phyloP scores from a whole-genome alignment of 92 coral and sea anemone species.

The Umimayanthus chanpuru region DNA sequence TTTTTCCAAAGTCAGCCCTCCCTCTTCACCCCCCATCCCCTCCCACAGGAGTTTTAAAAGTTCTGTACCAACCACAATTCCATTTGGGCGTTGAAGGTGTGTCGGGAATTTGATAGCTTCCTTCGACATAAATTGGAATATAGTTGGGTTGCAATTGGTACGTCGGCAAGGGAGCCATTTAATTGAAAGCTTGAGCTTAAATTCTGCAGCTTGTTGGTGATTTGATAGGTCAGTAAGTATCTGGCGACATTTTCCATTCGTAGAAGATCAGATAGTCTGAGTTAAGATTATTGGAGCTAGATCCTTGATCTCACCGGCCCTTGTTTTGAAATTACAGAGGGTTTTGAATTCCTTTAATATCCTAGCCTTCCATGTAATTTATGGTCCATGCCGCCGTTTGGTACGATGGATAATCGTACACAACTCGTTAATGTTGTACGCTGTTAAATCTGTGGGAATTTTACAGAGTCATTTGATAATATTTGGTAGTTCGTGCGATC shows the following conservation, averaged over 20 bases:
- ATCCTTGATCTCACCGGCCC: no score
- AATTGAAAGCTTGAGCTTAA: background rate
- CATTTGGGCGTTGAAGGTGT: constrained; percentile 6
- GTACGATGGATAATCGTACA: background rate
- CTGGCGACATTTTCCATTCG: background rate
- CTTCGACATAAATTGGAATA: background rate
- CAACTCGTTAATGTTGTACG: background rate
- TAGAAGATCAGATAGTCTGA: background rate
- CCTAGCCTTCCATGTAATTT: no score
- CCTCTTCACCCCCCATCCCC: no score
- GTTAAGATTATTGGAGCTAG: background rate
- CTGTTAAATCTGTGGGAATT: background rate
- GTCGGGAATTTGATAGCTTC: background rate
- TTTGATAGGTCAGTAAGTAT: constrained; percentile 2
- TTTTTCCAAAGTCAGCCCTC: no score
- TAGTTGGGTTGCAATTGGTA: background rate
- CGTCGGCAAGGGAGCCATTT: background rate
- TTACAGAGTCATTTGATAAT: background rate
- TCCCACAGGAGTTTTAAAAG: no score
- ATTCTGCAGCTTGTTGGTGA: background rate
- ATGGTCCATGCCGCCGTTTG: background rate
- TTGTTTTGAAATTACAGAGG: background rate
- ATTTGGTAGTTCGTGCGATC: background rate
- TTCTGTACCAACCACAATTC: background rate
- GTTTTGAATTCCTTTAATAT: background rate